Percentiles rank a stretch among this genome's conserved stretches.
Evolutionary conservation across 2,888 invertebrate genomes (phyloP).

Genomic region (Drosophila mimica): DNA sequence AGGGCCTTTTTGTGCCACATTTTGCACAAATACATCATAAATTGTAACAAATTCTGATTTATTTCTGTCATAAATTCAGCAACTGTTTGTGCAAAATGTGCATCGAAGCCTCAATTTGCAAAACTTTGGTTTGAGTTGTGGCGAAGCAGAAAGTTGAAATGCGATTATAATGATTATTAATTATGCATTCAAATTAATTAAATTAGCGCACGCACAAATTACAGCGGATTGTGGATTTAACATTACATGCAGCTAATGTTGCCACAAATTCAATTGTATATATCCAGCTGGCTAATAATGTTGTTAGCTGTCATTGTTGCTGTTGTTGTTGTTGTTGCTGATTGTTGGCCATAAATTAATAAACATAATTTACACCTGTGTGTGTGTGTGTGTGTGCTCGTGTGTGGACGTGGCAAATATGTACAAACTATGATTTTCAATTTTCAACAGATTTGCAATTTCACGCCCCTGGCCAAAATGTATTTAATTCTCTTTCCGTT

Average conservation of each 20-base stretch:
- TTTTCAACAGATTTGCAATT: conserved; percentile 51
- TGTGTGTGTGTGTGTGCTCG: conserved; percentile 5
- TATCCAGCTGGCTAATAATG: conserved; percentile 48
- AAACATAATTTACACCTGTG: conserved; percentile 72
- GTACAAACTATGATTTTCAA: conserved; percentile 60
- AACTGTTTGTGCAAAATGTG: conserved; percentile 35
- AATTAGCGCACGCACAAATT: conserved; percentile 52
- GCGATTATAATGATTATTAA: conserved; percentile 61
- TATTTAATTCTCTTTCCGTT: not conserved
- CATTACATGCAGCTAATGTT: conserved; percentile 63
- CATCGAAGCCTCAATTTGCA: conserved; percentile 14
- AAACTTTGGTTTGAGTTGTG: conserved; percentile 30
- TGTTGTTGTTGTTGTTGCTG: conserved; percentile 12
- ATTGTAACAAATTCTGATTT: conserved; percentile 44
- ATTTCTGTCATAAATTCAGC: conserved; percentile 41
- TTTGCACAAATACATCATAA: conserved; percentile 11
- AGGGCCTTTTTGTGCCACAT: not conserved
- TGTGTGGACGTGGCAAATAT: conserved; percentile 9
- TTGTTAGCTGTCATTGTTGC: not conserved
- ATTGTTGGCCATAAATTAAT: conserved; percentile 60
- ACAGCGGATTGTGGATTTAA: conserved; percentile 33
- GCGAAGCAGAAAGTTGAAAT: conserved; percentile 17
- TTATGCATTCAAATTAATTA: conserved; percentile 71
- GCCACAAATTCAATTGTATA: conserved; percentile 58
- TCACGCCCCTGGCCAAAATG: conserved; percentile 18